Conservation (phyloP, 2,797 vertebrate species). For the Pelobates cultripes region DNA sequence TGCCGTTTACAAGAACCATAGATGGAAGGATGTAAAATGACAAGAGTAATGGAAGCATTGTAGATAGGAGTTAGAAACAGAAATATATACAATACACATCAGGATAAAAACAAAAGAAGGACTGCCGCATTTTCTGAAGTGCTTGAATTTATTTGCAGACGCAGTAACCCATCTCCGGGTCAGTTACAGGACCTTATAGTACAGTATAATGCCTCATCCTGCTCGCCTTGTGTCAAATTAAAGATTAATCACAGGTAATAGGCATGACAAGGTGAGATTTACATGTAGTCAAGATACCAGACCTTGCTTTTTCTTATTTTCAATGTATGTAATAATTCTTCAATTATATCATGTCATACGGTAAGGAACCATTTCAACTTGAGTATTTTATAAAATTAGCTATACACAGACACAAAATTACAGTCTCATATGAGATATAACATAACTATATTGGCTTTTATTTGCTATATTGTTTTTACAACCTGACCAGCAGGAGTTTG, state of each 20-base stretch:
- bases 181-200: neutral
- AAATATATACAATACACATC: neutral
- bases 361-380: conserved; percentile 54
- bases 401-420: conserved; percentile 10
- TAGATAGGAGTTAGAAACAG: neutral
- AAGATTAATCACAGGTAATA: neutral
- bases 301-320: conserved; percentile 13
- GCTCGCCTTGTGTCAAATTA: neutral
- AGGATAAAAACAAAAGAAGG: neutral
- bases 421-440: conserved; percentile 5
- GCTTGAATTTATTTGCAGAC: neutral
- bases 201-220: neutral
- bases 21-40: neutral
- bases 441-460: conserved; percentile 41
- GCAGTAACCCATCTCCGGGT: neutral
- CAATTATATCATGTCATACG: neutral
- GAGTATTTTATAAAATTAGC: conserved; percentile 58
- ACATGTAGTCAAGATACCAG: conserved; percentile 29
- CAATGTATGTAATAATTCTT: conserved; percentile 1
- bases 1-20: neutral
- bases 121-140: neutral
- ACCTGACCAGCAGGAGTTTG: conserved; percentile 71
- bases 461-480: conserved; percentile 41
- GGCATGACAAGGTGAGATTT: neutral
- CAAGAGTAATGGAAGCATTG: neutral